A percentile compares a stretch with the other conserved stretches of the same genome.
Conservation (phyloP, 1,140 invertebrate species). For the Drosophila yakuba region DNA sequence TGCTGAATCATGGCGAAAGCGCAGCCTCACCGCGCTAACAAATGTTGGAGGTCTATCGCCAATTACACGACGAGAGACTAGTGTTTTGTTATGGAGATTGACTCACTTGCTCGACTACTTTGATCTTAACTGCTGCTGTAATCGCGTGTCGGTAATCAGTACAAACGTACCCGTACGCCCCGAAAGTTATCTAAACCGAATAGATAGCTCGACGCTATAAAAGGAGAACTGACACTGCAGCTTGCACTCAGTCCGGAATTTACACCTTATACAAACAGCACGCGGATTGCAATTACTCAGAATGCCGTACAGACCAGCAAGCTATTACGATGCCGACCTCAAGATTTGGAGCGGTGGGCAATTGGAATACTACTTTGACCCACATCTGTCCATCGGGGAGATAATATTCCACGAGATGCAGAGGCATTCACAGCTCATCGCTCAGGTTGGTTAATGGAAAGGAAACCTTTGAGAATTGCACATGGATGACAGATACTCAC, state of each 20-base stretch:
- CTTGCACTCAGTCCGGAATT: constrained; percentile 22
- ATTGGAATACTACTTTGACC: constrained; percentile 34
- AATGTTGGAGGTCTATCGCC: constrained; percentile 1
- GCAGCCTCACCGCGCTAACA: background rate
- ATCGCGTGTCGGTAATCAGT: constrained; percentile 33
- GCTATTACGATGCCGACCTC: constrained; percentile 45
- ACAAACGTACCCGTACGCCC: background rate
- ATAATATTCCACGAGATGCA: constrained; percentile 69
- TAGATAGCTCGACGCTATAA: constrained; percentile 43
- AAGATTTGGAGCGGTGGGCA: constrained; percentile 52
- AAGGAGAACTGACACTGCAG: constrained; percentile 11
- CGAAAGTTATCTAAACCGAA: constrained; percentile 27
- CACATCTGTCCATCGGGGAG: constrained; percentile 60
- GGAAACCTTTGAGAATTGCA: background rate
- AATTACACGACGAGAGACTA: constrained; percentile 27
- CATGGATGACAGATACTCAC: background rate
- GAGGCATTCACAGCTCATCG: constrained; percentile 57
- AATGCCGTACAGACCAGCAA: constrained; percentile 53
- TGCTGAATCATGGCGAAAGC: constrained; percentile 1
- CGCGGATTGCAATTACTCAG: background rate
- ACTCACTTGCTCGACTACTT: background rate
- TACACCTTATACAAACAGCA: background rate
- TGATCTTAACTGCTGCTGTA: constrained; percentile 23
- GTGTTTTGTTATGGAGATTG: constrained; percentile 39
- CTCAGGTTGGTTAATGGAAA: constrained; percentile 37